Evolutionary conservation across 2,113 vertebrate species (phyloP).

Genomic region (Lutjanus erythropterus): DNA sequence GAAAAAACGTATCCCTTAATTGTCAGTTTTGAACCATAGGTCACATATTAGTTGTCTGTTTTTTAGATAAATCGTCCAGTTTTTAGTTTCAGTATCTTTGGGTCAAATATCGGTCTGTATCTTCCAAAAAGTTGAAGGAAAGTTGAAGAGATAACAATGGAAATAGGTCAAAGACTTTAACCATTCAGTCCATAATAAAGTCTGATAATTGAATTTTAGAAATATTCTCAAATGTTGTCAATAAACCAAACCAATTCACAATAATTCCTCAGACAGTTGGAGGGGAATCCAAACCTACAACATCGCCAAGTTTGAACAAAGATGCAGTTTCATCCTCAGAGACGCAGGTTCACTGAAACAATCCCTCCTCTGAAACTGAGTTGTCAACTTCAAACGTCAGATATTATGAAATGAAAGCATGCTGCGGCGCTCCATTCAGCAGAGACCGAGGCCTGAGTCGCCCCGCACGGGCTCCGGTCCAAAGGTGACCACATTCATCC

Average conservation of each 20-base stretch:
- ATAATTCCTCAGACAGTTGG: not conserved
- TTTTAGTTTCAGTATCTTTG: not conserved
- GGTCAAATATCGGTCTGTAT: no score
- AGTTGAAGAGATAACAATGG: no score
- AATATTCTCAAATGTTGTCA: not conserved
- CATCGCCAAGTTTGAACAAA: not conserved
- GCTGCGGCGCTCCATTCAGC: slow-evolving; percentile 37
- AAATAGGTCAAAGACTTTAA: not conserved
- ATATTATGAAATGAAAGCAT: slow-evolving; percentile 45
- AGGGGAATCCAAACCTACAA: not conserved
- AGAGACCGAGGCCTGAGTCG: slow-evolving; percentile 2
- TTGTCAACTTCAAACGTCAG: not conserved
- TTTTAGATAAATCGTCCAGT: not conserved
- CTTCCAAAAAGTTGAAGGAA: not conserved
- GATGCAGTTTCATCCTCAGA: not conserved
- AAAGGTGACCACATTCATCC: slow-evolving; percentile 26
- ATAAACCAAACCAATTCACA: not conserved
- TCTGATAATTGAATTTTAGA: not conserved
- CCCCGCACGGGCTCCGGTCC: not conserved
- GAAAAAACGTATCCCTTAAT: not conserved
- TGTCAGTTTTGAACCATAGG: not conserved
- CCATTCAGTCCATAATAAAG: not conserved
- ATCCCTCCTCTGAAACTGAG: not conserved
- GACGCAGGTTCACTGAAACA: not conserved
- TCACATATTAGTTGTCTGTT: not conserved